These are phyloP conservation scores for Chydorus sphaericus DNA, from an alignment of 2,888 invertebrate species.

Conservation along the genomic window DNA sequence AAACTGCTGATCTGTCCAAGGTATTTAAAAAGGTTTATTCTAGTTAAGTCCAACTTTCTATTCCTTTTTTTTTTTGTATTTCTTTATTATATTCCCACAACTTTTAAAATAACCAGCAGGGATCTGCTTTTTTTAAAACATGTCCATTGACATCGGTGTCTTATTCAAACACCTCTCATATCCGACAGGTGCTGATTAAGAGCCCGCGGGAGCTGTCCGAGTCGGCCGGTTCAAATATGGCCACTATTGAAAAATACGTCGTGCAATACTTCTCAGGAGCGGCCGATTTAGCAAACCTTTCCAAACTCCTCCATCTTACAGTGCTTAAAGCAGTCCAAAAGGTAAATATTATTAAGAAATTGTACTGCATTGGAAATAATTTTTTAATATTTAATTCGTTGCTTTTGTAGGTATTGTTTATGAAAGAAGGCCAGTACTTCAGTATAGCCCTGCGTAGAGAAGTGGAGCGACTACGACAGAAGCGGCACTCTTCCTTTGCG, in stretches of 20 bases:
- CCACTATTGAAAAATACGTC: conserved; percentile 64
- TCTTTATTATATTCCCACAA: no score
- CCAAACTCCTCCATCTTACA: conserved; percentile 53
- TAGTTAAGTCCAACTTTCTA: no score
- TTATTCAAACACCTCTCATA: not conserved
- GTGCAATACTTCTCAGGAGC: conserved; percentile 42
- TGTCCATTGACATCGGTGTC: no score
- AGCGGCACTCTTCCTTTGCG: conserved; percentile 5
- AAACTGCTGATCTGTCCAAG: conserved; percentile 59
- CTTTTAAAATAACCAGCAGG: no score
- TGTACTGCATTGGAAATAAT: not conserved
- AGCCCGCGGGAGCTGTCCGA: conserved; percentile 74
- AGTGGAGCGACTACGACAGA: conserved; percentile 32
- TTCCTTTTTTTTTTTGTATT: no score
- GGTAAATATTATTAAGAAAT: not conserved
- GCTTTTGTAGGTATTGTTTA: conserved; percentile 40
- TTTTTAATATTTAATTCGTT: not conserved
- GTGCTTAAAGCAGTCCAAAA: conserved; percentile 64
- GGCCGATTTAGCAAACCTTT: conserved; percentile 52
- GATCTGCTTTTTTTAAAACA: no score
- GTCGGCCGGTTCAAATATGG: conserved; percentile 65
- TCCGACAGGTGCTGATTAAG: conserved; percentile 47
- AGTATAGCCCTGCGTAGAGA: conserved; percentile 37
- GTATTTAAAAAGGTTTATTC: no score
- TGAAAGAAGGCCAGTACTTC: conserved; percentile 62